These are phyloP conservation scores for Calonectris borealis DNA, from an alignment of 2,113 vertebrate species.

Conservation along the genomic window DNA sequence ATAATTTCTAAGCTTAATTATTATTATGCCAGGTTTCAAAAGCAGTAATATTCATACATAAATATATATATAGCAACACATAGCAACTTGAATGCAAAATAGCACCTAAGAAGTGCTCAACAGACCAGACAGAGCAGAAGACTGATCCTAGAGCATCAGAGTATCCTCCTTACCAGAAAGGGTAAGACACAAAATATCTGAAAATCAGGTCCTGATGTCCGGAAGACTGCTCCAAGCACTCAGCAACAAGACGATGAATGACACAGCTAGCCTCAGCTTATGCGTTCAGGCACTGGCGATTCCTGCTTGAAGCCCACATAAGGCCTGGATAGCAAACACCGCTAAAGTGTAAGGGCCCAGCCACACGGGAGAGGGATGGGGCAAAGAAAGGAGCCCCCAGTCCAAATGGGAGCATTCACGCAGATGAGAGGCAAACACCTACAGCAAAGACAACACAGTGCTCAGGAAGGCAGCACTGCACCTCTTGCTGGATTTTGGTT, in stretches of 20 bases:
- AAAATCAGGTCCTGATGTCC: background rate
- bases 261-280: background rate
- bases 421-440: background rate
- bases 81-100: background rate
- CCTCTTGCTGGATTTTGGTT: background rate
- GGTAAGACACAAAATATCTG: background rate
- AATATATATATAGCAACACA: background rate
- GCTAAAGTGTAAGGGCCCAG: rapidly evolving
- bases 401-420: rapidly evolving
- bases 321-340: background rate
- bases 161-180: background rate
- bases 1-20: background rate
- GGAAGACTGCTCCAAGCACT: background rate
- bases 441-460: background rate
- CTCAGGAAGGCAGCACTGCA: background rate
- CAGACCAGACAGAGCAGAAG: background rate
- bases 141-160: background rate
- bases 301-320: background rate
- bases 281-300: rapidly evolving
- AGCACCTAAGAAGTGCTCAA: background rate
- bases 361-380: background rate
- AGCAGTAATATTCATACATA: background rate
- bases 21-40: background rate
- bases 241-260: background rate
- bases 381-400: background rate